These are phyloP conservation scores for Zosterops borbonicus DNA, from an alignment of 2,113 vertebrate species.

Conservation along the genomic window DNA sequence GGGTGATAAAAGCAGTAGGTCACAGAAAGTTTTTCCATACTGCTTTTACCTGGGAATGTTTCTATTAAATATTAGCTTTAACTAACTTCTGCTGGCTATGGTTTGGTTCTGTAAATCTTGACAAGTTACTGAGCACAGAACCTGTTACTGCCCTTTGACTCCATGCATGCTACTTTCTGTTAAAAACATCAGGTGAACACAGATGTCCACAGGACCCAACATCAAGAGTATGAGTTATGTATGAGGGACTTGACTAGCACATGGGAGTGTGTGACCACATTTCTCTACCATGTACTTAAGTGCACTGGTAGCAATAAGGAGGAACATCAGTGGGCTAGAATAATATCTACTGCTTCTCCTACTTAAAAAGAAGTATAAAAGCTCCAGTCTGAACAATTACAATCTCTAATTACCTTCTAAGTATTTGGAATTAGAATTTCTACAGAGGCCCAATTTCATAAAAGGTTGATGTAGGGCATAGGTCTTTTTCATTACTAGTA, in stretches of 20 bases:
- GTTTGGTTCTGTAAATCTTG: background rate
- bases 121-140: background rate
- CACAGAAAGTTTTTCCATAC: background rate
- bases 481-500: background rate
- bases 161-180: background rate
- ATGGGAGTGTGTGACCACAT: background rate
- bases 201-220: background rate
- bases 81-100: background rate
- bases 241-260: background rate
- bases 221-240: background rate
- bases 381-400: background rate
- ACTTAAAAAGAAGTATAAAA: background rate
- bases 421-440: background rate
- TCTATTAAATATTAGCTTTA: background rate
- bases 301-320: background rate
- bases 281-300: background rate
- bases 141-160: background rate
- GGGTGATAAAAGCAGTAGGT: background rate
- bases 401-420: background rate
- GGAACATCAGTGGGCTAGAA: background rate
- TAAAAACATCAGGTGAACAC: background rate
- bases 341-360: background rate
- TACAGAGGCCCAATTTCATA: background rate
- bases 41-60: background rate
- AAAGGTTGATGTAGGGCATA: background rate